phyloP scores from a whole-genome alignment of 2,797 vertebrate species.

The Intellagama lesueurii region DNA sequence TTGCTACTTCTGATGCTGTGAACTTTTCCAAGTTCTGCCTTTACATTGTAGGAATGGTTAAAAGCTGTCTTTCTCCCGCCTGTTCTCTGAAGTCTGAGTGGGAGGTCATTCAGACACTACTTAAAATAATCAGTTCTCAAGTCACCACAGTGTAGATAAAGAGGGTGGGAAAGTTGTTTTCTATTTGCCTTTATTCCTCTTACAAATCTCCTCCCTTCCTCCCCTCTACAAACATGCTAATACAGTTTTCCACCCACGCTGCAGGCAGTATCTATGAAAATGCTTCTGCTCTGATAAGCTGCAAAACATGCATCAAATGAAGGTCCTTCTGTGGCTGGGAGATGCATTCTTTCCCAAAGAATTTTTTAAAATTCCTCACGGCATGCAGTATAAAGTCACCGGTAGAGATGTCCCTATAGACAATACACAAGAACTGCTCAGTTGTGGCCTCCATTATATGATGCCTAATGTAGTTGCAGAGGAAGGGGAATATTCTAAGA shows the following conservation, averaged over 20 bases:
- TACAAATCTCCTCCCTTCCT: neutral
- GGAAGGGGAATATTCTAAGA: neutral
- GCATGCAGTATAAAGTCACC: neutral
- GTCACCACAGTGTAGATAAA: neutral
- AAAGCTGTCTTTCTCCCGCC: no score
- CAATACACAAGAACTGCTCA: neutral
- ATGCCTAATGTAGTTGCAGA: neutral
- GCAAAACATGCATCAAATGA: neutral
- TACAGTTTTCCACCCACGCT: neutral
- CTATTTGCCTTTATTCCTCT: neutral
- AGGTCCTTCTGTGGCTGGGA: neutral
- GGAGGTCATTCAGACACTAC: neutral
- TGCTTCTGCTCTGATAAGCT: neutral
- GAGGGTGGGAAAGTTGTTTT: neutral
- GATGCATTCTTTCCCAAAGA: conserved; percentile 1
- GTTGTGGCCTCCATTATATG: neutral
- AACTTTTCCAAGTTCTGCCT: neutral
- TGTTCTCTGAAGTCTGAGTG: neutral
- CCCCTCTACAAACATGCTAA: neutral
- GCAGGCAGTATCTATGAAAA: neutral
- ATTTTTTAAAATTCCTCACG: neutral
- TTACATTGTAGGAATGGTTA: neutral
- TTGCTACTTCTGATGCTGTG: no score
- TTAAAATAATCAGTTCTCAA: conserved; percentile 18
- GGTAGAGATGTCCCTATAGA: neutral